Base-by-base conservation (phyloP, 64 coral and sea anemone genomes). In the Platygyra sinensis region DNA sequence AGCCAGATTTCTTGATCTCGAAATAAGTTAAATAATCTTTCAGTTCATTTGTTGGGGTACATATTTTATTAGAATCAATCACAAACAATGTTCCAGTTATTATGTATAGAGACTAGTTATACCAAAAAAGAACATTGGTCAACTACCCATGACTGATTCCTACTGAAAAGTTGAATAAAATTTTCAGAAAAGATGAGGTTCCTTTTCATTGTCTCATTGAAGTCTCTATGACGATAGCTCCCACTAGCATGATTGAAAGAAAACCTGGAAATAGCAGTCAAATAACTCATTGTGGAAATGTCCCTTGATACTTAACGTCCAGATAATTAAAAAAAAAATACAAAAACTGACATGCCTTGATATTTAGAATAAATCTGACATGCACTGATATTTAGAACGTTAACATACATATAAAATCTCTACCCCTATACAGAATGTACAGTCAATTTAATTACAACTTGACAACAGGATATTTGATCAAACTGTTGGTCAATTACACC, bases 21-120 rank as follows among this genome's bases (percentile, higher is more conserved):
- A 74, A 74, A 74, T 74, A 74, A 74, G 72, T 74, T 74, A 30
- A 74, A 74, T 30, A 74, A 30, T 74, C n/a, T 4, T 38, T 74
- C 32, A 10, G 36, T 74, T 10, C 10, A 25, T 72, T 38, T 74
- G 72, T 74, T 30, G 72, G 16, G 72, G 72, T 74, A 74, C 36
- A 5, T 74, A 74, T 74, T 74, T 74, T 42, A 74, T 74, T 74
- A 74, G 25, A 74, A 74, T 74, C 72, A 30, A 74, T 74, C 30
- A 74, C 72, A 74, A 28, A 74, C 72, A 74, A 74, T 74, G 31
- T 74, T 74, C 72, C 72, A 74, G 72, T 74, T 74, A 74, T 31
- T 74, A 74, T 74, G 72, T 74, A 74, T 74, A 30, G 28, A 74
- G 72, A 74, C 38, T 74, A 74, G 72, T 74, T 74, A 30, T 74